phyloP scores from a whole-genome alignment of 1,140 invertebrate genomes.

The Apis cerana region DNA sequence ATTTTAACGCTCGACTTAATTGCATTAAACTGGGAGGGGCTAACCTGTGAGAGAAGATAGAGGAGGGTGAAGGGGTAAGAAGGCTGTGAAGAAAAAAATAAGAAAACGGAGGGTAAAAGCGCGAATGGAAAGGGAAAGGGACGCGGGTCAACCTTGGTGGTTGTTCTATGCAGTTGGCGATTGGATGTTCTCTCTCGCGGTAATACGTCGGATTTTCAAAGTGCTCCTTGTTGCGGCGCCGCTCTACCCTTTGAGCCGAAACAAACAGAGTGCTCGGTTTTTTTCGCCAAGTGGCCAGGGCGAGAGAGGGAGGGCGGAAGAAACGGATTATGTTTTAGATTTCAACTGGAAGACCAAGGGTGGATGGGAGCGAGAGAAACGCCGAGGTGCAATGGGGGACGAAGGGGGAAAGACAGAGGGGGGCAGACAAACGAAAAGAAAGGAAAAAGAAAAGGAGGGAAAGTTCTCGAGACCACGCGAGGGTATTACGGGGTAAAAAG shows the following conservation, averaged over 20 bases:
- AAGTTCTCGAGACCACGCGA: constrained; percentile 37
- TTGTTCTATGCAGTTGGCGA: constrained; percentile 50
- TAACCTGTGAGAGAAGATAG: constrained; percentile 12
- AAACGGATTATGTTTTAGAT: constrained; percentile 54
- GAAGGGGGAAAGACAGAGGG: not conserved
- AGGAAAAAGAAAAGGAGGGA: not conserved
- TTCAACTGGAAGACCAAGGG: constrained; percentile 24
- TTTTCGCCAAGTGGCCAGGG: constrained; percentile 40
- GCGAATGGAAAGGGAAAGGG: not conserved
- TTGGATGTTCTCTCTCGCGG: constrained; percentile 40
- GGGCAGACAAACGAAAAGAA: not conserved
- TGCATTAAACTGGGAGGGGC: constrained; percentile 63
- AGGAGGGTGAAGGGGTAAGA: not conserved
- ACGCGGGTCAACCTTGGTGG: constrained; percentile 43
- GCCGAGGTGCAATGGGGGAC: not conserved
- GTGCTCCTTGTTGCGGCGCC: constrained; percentile 40
- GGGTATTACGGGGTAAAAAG: constrained; percentile 16
- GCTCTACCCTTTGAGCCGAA: constrained; percentile 46
- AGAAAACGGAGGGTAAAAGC: constrained; percentile 25
- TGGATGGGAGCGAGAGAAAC: not conserved
- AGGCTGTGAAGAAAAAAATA: constrained; percentile 45
- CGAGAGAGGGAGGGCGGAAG: constrained; percentile 28
- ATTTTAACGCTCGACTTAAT: constrained; percentile 75
- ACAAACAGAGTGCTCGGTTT: constrained; percentile 47
- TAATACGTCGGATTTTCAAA: constrained; percentile 52